A percentile compares a stretch with the other conserved stretches of the same genome.
phyloP scores from a whole-genome alignment of 2,113 vertebrate genomes.

The Lamprotornis superbus region DNA sequence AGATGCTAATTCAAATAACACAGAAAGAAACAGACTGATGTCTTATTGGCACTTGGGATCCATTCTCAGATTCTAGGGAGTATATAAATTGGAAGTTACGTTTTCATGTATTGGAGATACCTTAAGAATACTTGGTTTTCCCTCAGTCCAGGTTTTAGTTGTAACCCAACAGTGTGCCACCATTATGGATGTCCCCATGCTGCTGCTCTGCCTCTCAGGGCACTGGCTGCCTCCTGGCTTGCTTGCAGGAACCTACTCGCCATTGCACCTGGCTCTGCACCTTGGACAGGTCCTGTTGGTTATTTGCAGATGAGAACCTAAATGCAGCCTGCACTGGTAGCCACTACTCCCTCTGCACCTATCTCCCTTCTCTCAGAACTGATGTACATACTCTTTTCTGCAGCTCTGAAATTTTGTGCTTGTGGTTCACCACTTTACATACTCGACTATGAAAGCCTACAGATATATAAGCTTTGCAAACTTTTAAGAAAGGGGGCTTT shows the following conservation, averaged over 20 bases:
- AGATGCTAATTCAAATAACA: background rate
- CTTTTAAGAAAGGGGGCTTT: background rate
- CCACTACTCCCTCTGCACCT: background rate
- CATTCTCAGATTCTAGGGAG: background rate
- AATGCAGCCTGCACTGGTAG: background rate
- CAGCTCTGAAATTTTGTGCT: background rate
- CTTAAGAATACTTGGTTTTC: background rate
- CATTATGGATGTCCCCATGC: accelerated
- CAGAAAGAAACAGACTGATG: background rate
- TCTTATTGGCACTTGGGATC: background rate
- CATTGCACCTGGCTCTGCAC: background rate
- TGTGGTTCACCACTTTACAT: background rate
- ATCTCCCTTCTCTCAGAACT: background rate
- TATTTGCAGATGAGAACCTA: background rate
- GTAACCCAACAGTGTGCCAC: background rate
- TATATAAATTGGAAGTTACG: background rate
- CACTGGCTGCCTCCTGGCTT: background rate
- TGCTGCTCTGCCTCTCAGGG: background rate
- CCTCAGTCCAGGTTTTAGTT: background rate
- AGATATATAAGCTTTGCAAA: background rate
- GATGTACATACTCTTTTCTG: background rate
- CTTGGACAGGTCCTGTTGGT: background rate
- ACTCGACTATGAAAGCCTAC: background rate
- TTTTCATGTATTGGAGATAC: background rate
- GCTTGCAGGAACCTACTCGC: background rate